phyloP scores from a whole-genome alignment of 2,113 vertebrate genomes.

The Malurus alboscapulatus region DNA sequence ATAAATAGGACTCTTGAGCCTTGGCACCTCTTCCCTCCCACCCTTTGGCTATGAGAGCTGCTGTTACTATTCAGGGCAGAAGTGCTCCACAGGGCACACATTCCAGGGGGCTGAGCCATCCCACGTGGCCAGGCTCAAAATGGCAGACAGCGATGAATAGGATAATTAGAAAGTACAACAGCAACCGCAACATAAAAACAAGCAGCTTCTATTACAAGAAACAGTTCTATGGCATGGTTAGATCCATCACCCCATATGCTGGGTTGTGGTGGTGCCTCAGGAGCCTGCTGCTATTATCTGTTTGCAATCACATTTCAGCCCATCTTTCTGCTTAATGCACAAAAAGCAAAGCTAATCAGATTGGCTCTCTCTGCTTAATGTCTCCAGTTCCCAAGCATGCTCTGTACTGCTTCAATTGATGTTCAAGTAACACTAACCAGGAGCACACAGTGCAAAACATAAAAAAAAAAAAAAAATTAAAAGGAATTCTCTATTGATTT shows the following conservation, averaged over 20 bases:
- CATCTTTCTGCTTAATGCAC: slow-evolving; percentile 41
- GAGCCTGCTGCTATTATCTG: slow-evolving; percentile 51
- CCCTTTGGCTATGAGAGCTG: neutral
- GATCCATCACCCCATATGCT: slow-evolving; percentile 30
- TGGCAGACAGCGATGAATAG: slow-evolving; percentile 45
- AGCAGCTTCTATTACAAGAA: slow-evolving; percentile 38
- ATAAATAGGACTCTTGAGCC: neutral
- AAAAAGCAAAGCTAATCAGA: slow-evolving; percentile 64
- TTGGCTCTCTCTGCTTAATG: slow-evolving; percentile 30
- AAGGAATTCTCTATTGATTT: slow-evolving; percentile 10
- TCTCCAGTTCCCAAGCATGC: slow-evolving; percentile 42
- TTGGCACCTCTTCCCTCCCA: slow-evolving; percentile 1
- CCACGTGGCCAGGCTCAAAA: slow-evolving; percentile 38
- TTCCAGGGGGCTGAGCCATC: slow-evolving; percentile 29
- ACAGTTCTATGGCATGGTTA: slow-evolving; percentile 1
- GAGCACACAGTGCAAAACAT: neutral
- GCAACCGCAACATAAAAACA: slow-evolving; percentile 39
- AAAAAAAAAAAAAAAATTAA: neutral
- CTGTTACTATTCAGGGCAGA: neutral
- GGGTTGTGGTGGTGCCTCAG: neutral
- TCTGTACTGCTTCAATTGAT: slow-evolving; percentile 23
- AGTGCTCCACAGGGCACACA: neutral
- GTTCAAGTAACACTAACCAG: slow-evolving; percentile 37
- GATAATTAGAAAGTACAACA: slow-evolving; percentile 41
- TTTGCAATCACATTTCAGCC: slow-evolving; percentile 56